Conservation (phyloP, 2,888 invertebrate genomes). For the Anthophora plumipes region DNA sequence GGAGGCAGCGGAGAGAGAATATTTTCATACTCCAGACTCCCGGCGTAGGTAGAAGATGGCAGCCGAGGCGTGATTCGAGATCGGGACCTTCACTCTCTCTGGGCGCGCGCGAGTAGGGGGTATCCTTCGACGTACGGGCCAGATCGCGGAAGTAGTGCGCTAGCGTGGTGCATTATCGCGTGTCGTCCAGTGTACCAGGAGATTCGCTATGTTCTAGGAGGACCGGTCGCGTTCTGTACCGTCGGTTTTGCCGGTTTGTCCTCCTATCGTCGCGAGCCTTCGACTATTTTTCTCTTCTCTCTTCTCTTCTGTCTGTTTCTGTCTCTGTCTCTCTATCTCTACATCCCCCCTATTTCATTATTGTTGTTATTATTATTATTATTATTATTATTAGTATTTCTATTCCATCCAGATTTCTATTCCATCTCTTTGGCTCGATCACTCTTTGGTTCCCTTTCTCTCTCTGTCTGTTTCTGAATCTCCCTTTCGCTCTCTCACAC, state of each 20-base stretch:
- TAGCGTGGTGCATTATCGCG: constrained; percentile 68
- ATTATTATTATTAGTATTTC: constrained; percentile 32
- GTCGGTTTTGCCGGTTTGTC: constrained; percentile 60
- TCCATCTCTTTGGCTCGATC: too few species aligned
- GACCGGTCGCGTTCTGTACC: constrained; percentile 42
- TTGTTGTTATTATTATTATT: constrained; percentile 26
- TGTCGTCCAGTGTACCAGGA: constrained; percentile 60
- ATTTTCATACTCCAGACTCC: constrained; percentile 84
- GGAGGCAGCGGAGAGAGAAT: constrained; percentile 79
- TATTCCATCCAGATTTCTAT: constrained; percentile 14
- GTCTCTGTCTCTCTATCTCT: constrained; percentile 14
- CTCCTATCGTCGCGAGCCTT: constrained; percentile 43
- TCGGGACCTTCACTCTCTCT: constrained; percentile 73
- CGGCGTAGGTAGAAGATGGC: constrained; percentile 83
- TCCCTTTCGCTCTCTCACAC: constrained; percentile 1
- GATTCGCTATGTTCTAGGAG: constrained; percentile 59
- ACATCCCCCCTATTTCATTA: constrained; percentile 2
- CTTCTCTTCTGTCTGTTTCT: not conserved
- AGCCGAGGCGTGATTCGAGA: constrained; percentile 82
- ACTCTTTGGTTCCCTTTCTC: not conserved
- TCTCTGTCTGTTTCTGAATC: not conserved
- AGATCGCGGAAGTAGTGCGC: constrained; percentile 69
- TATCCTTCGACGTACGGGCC: constrained; percentile 58
- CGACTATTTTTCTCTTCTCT: not conserved
- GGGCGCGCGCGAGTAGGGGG: constrained; percentile 69